Percentiles rank a stretch among this genome's conserved stretches.
Evolutionary conservation across 1,140 invertebrate genomes (phyloP).

Genomic region (Sminthurides bifidus): DNA sequence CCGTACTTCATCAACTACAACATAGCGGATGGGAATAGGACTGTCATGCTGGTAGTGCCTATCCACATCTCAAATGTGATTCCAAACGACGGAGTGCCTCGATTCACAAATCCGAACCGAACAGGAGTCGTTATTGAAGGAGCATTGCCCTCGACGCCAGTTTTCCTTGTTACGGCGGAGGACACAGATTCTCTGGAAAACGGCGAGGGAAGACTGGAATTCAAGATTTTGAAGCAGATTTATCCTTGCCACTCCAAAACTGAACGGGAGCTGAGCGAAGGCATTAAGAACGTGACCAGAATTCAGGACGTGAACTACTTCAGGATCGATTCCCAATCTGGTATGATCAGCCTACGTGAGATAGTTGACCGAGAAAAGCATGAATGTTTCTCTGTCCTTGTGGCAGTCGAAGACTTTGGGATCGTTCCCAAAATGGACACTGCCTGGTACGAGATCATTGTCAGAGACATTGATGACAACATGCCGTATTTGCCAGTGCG

Average conservation of each 20-base stretch:
- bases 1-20: constrained; percentile 54
- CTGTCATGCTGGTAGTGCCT: constrained; percentile 48
- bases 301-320: constrained; percentile 26
- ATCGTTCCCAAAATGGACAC: constrained; percentile 60
- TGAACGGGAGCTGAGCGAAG: constrained; percentile 18
- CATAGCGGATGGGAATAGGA: constrained; percentile 55
- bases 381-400: constrained; percentile 56
- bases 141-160: constrained; percentile 56
- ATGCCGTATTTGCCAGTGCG: constrained; percentile 49
- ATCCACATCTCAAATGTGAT: constrained; percentile 69
- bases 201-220: constrained; percentile 25
- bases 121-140: constrained; percentile 42
- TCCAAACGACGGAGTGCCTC: constrained; percentile 67
- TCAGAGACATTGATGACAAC: constrained; percentile 65
- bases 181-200: constrained; percentile 50
- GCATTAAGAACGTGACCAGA: constrained; percentile 5
- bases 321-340: constrained; percentile 45
- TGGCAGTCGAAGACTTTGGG: constrained; percentile 61
- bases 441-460: constrained; percentile 51
- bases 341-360: constrained; percentile 56
- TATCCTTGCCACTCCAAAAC: constrained; percentile 20
- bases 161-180: constrained; percentile 62
- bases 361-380: constrained; percentile 58
- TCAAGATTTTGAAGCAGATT: constrained; percentile 24
- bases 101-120: constrained; percentile 40